A percentile compares a stretch with the other conserved stretches of the same genome.
Conservation (phyloP, 2,888 invertebrate genomes). For the Osmoderma eremita region DNA sequence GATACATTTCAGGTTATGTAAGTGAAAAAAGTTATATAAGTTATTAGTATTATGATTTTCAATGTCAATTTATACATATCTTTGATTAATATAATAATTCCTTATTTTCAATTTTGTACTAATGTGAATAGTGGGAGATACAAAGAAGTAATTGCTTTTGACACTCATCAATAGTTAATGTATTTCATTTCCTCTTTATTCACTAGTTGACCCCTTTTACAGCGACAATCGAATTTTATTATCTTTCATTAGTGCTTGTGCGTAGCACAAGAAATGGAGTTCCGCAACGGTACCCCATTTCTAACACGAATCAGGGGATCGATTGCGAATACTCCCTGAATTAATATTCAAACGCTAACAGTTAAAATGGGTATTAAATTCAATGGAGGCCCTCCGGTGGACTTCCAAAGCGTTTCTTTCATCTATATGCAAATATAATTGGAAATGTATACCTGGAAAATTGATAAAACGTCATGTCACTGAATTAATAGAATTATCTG, state of each 20-base stretch:
- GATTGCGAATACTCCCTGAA: conserved; percentile 1
- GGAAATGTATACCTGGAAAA: conserved; percentile 7
- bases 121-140: too few species aligned
- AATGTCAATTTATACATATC: too few species aligned
- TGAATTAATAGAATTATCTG: too few species aligned
- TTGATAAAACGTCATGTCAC: too few species aligned
- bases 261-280: background rate
- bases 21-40: too few species aligned
- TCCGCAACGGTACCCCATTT: background rate
- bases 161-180: conserved; percentile 13
- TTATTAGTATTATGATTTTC: too few species aligned
- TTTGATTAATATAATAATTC: too few species aligned
- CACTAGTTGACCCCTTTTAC: conserved; percentile 14
- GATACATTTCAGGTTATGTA: too few species aligned
- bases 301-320: conserved; percentile 10
- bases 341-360: conserved; percentile 27
- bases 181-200: conserved; percentile 21
- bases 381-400: conserved; percentile 2
- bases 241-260: conserved; percentile 3
- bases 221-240: background rate
- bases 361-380: conserved; percentile 15
- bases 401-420: background rate
- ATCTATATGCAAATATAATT: conserved; percentile 28
- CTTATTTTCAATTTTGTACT: too few species aligned
- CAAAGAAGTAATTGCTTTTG: too few species aligned